phyloP scores from a whole-genome alignment of 2,797 vertebrate species.

The Gobio occitaniae region DNA sequence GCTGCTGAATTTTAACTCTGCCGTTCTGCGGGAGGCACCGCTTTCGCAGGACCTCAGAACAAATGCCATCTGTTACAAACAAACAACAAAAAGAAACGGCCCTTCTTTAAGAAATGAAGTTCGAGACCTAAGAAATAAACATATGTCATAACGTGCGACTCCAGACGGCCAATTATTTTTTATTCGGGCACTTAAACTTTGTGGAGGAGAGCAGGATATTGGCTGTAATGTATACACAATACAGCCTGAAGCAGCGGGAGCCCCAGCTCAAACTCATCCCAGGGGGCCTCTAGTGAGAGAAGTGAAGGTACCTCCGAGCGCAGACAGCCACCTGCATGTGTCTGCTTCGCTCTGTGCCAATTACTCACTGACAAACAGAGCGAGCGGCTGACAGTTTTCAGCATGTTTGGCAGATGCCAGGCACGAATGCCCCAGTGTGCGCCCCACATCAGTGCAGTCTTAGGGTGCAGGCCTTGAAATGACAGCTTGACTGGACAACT shows the following conservation, averaged over 20 bases:
- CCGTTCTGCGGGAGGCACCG: conserved; percentile 74
- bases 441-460: conserved; percentile 66
- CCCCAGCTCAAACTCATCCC: conserved; percentile 76
- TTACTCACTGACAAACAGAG: conserved; percentile 78
- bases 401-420: conserved; percentile 65
- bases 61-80: conserved; percentile 85
- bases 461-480: conserved; percentile 68
- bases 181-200: conserved; percentile 83
- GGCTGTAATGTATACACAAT: conserved; percentile 80
- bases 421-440: conserved; percentile 63
- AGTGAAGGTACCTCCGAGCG: conserved; percentile 68
- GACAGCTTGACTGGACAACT: conserved; percentile 75
- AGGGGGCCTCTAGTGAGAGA: conserved; percentile 70
- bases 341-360: conserved; percentile 78
- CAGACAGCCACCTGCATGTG: conserved; percentile 78
- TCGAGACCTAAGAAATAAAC: conserved; percentile 72
- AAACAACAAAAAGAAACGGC: conserved; percentile 66
- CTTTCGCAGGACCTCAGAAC: conserved; percentile 73
- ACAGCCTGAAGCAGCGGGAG: conserved; percentile 74
- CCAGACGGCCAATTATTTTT: conserved; percentile 86
- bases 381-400: conserved; percentile 61
- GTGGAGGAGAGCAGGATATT: conserved; percentile 78
- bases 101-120: conserved; percentile 63
- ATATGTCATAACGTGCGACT: conserved; percentile 69
- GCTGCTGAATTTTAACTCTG: conserved; percentile 82